These are phyloP conservation scores for Darevskia mixta DNA, from an alignment of 2,797 vertebrate species.

Conservation along the genomic window DNA sequence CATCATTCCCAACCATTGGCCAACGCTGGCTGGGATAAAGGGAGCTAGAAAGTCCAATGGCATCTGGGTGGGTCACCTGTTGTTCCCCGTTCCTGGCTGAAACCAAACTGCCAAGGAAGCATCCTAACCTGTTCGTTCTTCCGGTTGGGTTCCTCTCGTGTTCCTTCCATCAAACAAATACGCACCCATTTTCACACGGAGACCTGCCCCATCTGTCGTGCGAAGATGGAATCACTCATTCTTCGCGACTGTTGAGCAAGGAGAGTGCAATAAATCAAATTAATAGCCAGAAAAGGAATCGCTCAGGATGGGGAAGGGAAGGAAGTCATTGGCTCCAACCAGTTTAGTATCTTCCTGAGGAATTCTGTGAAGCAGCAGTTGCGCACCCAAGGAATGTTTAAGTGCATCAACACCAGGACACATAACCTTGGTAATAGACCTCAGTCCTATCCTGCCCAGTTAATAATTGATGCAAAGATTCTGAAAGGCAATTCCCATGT, in stretches of 20 bases:
- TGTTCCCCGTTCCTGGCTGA: neutral
- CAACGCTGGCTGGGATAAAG: too few relatives aligned
- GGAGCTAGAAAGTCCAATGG: too few relatives aligned
- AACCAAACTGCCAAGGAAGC: neutral
- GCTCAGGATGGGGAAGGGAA: neutral
- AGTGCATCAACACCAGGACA: neutral
- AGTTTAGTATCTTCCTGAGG: slow-evolving; percentile 41
- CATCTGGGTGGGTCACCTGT: too few relatives aligned
- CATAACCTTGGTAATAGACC: fast-evolving
- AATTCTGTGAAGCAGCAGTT: slow-evolving; percentile 29
- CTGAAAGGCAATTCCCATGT: slow-evolving; percentile 39
- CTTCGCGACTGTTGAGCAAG: slow-evolving; percentile 51
- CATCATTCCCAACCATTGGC: too few relatives aligned
- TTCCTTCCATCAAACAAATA: too few relatives aligned
- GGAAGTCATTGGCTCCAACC: slow-evolving; percentile 45
- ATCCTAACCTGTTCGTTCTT: neutral
- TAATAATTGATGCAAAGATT: slow-evolving; percentile 54
- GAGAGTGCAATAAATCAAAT: slow-evolving; percentile 61
- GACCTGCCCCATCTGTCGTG: slow-evolving; percentile 41
- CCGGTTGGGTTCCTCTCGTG: neutral
- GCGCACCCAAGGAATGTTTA: neutral
- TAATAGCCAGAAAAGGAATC: slow-evolving; percentile 32
- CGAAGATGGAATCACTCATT: slow-evolving; percentile 51
- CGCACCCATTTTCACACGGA: neutral
- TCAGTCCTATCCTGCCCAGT: slow-evolving; percentile 6